phyloP scores from a whole-genome alignment of 2,797 vertebrate species.

The Choloepus didactylus region DNA sequence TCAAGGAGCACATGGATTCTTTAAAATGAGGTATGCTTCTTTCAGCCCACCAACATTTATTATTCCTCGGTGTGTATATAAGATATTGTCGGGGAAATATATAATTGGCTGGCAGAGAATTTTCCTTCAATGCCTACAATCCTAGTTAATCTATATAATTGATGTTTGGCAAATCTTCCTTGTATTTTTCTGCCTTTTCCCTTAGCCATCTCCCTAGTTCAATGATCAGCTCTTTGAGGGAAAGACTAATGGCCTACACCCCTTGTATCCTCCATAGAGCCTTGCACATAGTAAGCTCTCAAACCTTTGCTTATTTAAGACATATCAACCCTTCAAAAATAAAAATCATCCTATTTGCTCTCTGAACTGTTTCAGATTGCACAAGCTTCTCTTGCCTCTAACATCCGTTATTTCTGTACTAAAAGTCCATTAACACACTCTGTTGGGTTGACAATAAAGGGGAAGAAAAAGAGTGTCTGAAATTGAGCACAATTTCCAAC shows the following conservation, averaged over 20 bases:
- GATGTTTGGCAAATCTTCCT: too few species aligned
- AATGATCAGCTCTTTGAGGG: not conserved
- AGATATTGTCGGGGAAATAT: not conserved
- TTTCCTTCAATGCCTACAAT: not conserved
- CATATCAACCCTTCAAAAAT: conserved; percentile 1
- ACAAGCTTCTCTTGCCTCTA: not conserved
- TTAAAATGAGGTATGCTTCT: not conserved
- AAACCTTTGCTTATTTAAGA: conserved; percentile 21
- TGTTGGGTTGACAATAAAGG: not conserved
- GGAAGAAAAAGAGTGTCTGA: not conserved
- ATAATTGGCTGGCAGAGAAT: not conserved
- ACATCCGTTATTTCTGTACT: not conserved
- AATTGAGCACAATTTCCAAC: too few species aligned
- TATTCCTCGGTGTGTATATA: not conserved
- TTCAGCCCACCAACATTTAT: not conserved
- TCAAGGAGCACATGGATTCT: not conserved
- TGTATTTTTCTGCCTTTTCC: not conserved
- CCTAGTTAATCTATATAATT: not conserved
- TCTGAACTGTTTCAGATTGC: not conserved
- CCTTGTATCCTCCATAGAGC: not conserved
- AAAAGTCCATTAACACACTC: not conserved
- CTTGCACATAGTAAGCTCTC: not conserved
- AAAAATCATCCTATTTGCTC: not conserved
- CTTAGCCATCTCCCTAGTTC: not conserved
- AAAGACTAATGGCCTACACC: not conserved